Base-by-base conservation (phyloP, 2,797 vertebrate genomes). In the Ctenochaetus hawaiiensis region DNA sequence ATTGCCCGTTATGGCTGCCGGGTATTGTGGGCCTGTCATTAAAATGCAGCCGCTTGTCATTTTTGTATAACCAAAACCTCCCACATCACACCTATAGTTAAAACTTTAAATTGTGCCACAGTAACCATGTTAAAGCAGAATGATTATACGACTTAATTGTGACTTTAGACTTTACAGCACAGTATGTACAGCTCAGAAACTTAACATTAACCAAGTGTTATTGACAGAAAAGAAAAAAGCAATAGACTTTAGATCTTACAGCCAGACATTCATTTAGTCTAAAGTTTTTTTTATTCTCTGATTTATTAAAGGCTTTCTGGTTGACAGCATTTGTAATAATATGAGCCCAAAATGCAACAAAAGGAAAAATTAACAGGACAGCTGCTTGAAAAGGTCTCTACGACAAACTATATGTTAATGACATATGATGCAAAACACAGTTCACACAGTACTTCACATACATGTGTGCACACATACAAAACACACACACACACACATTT, bases 1-100 rank as follows among this genome's bases (percentile, higher is more conserved):
- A 78, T 75, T 61, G 69, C 73, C 67, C 59, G 76, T 78, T 66
- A 3, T 70, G 74, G 59, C 93, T 94, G 93, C 91, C 92, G 89
- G 91, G 94, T 94, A 96, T 94, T 90, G 93, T 87, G 90, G 92
- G 88, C 90, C 93, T 92, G 85, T 92, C 95, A 94, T 93, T 95
- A 90, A 75, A 82, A 93, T 82, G 94, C 83, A 91, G 75, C 88
- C 89, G 88, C 83, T 87, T 93, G 93, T 95, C 94, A 94, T 30
- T 94, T 95, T 92, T 89, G 82, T 94, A 95, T 93, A 95, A 93
- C 92, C 90, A 93, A 89, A 90, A 91, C 90, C 72, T 81, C 64
- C 72, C 72, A 64, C 56, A 11, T 83, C 77, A 74, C 70, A 88
- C 83, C 61, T 84, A 84, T 70, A 89, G 82, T 82, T 80, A 83